Percentiles rank a stretch among this genome's conserved stretches.
These are phyloP conservation scores for Littorina saxatilis DNA, from an alignment of 1,140 invertebrate genomes.

Conservation along the genomic window DNA sequence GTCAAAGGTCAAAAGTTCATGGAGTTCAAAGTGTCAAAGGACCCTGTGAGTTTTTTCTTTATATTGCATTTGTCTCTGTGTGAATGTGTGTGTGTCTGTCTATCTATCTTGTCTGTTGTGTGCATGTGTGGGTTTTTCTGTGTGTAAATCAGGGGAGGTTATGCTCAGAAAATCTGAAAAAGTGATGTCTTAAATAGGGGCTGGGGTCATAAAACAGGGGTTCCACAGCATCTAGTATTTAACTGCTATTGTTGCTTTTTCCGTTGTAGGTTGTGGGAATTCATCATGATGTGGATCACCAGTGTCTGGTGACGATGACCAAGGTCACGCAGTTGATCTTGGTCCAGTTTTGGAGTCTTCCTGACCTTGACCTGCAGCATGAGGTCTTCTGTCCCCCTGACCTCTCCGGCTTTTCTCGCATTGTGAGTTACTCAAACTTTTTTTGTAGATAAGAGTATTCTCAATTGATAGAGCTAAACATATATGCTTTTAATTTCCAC, in stretches of 20 bases:
- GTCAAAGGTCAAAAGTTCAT: slow-evolving; percentile 71
- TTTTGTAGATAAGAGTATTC: too few species aligned
- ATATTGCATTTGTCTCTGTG: background rate
- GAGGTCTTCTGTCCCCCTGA: slow-evolving; percentile 67
- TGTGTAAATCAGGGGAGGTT: too few species aligned
- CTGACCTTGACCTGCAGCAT: slow-evolving; percentile 65
- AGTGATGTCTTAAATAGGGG: too few species aligned
- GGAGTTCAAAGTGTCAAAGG: slow-evolving; percentile 73
- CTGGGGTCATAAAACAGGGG: too few species aligned
- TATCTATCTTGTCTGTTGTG: too few species aligned
- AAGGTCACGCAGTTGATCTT: slow-evolving; percentile 56
- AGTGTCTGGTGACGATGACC: slow-evolving; percentile 63
- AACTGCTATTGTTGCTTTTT: too few species aligned
- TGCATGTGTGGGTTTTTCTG: too few species aligned
- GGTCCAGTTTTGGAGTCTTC: slow-evolving; percentile 72
- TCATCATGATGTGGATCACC: slow-evolving; percentile 64
- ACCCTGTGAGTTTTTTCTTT: slow-evolving; percentile 58
- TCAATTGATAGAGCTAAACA: too few species aligned
- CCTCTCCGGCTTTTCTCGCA: slow-evolving; percentile 63
- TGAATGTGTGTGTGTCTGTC: background rate
- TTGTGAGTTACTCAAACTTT: slow-evolving; percentile 55
- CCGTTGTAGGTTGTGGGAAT: slow-evolving; percentile 69
- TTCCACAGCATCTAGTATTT: too few species aligned
- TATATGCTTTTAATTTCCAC: too few species aligned
- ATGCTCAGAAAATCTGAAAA: too few species aligned